Conservation (phyloP, 2,888 invertebrate species). For the Xylocampa areola region DNA sequence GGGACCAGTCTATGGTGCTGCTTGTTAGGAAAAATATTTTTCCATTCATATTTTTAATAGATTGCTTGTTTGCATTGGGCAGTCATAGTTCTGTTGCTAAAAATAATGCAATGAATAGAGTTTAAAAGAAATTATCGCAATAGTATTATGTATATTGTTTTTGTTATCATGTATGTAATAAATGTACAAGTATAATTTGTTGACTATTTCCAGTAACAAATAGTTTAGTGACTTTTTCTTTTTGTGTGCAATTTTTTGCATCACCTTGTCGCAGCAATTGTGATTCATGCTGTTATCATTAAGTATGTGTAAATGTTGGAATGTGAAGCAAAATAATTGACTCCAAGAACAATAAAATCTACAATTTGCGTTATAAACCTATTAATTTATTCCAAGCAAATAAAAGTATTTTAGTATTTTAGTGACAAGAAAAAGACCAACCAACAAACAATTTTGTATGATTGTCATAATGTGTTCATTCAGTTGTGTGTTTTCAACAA, state of each 20-base stretch:
- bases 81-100: neutral
- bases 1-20: conserved; percentile 6
- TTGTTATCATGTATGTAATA: conserved; percentile 3
- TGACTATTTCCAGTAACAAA: neutral
- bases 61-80: neutral
- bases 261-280: neutral
- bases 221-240: conserved; percentile 5
- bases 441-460: neutral
- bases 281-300: conserved; percentile 17
- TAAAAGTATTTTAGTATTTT: conserved; percentile 2
- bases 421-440: neutral
- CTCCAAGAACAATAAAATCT: conserved; percentile 20
- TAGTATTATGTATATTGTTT: neutral
- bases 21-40: neutral
- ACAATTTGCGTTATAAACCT: conserved; percentile 16
- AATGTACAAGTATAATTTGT: neutral
- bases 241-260: conserved; percentile 6
- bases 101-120: neutral
- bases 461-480: neutral
- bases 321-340: conserved; percentile 36
- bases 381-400: conserved; percentile 12
- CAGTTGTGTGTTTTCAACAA: too few species aligned
- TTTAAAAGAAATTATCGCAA: neutral
- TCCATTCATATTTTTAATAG: neutral
- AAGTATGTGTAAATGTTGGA: conserved; percentile 25